Percentiles rank a stretch among this genome's conserved stretches.
phyloP scores from a whole-genome alignment of 1,140 invertebrate species.

The Ips typographus region DNA sequence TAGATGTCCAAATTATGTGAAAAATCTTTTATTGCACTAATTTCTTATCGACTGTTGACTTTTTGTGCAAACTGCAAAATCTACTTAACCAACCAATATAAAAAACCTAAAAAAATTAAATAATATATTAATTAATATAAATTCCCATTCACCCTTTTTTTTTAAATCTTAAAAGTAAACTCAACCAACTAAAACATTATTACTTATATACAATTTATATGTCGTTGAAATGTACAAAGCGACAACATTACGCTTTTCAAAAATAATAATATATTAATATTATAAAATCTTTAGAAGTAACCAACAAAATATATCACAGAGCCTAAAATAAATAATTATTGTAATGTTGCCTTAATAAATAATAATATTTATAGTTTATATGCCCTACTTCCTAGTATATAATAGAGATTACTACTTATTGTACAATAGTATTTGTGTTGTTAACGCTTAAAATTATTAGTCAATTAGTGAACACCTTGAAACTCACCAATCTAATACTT shows the following conservation, averaged over 20 bases:
- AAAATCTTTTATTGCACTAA: no score
- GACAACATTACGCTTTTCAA: slow-evolving; percentile 29
- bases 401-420: slow-evolving; percentile 13
- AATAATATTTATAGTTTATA: slow-evolving; percentile 5
- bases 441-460: background rate
- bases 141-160: slow-evolving; percentile 46
- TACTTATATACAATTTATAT: slow-evolving; percentile 9
- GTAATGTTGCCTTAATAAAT: slow-evolving; percentile 35
- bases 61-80: no score
- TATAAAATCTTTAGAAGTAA: slow-evolving; percentile 42
- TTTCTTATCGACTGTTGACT: no score
- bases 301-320: slow-evolving; percentile 49
- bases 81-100: no score
- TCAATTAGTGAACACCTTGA: background rate
- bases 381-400: background rate
- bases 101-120: background rate
- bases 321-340: slow-evolving; percentile 40
- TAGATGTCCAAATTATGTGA: no score
- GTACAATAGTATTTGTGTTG: background rate
- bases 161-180: background rate
- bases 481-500: slow-evolving; percentile 13
- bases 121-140: slow-evolving; percentile 19
- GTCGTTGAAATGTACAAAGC: slow-evolving; percentile 15
- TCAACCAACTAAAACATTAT: background rate
- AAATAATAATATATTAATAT: slow-evolving; percentile 12